Conservation (phyloP, 2,113 vertebrate genomes). For the Xiphorhynchus elegans region DNA sequence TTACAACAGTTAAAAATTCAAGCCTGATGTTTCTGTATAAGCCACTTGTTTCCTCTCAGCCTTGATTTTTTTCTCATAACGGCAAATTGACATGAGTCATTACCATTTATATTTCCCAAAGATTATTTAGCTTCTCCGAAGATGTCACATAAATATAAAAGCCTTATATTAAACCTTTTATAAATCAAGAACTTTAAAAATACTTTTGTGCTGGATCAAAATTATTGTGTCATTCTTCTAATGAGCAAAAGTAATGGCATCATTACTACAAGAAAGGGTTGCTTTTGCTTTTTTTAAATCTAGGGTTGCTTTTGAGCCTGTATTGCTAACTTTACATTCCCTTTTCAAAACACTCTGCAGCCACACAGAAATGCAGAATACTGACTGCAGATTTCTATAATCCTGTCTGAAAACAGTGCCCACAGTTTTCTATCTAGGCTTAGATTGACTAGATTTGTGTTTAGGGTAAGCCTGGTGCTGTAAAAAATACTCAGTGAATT, state of each 20-base stretch:
- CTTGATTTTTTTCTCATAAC: not conserved
- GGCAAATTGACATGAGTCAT: not conserved
- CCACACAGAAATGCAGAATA: not conserved
- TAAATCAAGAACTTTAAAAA: not conserved
- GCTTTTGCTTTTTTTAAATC: not conserved
- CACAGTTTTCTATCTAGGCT: not conserved
- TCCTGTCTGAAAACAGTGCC: not conserved
- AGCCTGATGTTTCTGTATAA: not conserved
- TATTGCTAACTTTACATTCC: not conserved
- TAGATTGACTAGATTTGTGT: not conserved
- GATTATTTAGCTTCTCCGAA: not conserved
- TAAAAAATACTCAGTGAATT: not conserved
- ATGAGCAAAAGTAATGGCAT: not conserved
- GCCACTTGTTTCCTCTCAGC: not conserved
- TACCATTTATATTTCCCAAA: not conserved
- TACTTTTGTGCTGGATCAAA: not conserved
- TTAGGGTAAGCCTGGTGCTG: not conserved
- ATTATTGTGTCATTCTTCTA: not conserved
- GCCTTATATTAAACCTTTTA: not conserved
- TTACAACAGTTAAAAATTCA: not conserved
- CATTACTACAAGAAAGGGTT: not conserved
- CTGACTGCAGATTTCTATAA: not conserved
- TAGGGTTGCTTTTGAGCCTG: not conserved
- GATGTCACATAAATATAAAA: not conserved
- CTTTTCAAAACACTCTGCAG: not conserved